Conservation (phyloP, 2,113 vertebrate genomes). For the Sprattus sprattus region DNA sequence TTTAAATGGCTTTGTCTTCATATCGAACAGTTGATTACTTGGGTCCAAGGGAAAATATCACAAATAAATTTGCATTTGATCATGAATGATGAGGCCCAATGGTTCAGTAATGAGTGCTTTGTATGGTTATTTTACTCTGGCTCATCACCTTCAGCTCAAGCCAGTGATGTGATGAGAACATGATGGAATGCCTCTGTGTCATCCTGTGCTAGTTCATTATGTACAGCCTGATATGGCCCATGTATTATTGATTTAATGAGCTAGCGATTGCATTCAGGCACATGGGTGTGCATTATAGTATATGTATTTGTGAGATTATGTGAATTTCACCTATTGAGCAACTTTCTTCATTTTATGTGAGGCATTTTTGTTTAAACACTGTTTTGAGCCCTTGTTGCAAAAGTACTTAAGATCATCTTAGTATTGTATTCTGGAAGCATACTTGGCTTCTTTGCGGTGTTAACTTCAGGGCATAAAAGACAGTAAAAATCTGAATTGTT, state of each 20-base stretch:
- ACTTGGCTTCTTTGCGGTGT: neutral
- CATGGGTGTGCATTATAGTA: neutral
- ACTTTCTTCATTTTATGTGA: neutral
- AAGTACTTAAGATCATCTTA: neutral
- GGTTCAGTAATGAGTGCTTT: neutral
- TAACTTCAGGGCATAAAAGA: conserved; percentile 2
- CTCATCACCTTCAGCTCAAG: neutral
- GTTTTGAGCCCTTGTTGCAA: neutral
- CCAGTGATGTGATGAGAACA: neutral
- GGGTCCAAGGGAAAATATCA: neutral
- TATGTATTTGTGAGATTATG: neutral
- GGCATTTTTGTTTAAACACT: neutral
- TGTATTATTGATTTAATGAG: neutral
- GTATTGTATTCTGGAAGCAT: neutral
- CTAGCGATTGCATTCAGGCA: neutral
- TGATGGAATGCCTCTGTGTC: neutral
- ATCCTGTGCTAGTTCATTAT: neutral
- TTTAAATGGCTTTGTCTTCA: neutral
- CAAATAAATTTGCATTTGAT: neutral
- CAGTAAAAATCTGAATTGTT: neutral
- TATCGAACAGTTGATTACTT: conserved; percentile 3
- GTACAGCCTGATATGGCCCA: neutral
- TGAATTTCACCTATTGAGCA: neutral
- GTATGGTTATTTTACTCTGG: neutral
- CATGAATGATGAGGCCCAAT: neutral